Base-by-base conservation (phyloP, 2,797 vertebrate species). In the Danio choprae region DNA sequence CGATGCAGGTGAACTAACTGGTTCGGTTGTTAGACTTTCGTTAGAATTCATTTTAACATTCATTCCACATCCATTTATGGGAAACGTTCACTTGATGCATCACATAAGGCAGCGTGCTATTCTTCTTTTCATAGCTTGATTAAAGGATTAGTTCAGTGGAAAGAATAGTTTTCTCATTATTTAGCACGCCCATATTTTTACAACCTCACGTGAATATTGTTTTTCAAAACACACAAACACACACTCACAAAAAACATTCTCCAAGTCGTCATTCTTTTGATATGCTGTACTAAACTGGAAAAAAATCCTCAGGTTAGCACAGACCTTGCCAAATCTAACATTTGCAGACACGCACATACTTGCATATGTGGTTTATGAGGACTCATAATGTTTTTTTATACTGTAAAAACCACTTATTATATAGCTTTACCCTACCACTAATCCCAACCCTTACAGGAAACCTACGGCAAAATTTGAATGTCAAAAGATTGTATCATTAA, bases 81-180 rank as follows among this genome's bases (percentile, higher is more conserved):
- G 56, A 64, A 40, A 51, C 46, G 0, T 51, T 15, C 6, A 9
- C 4, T 0, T 40, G 7, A 50, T 22, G 18, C 16, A 38, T 69
- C 38, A 64, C 29, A 58, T 48, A 29, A 36, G 4, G 40, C 10
- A 55, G 15, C 36, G 53, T 13, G 13, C 11, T 15, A 9, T 62
- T 74, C 46, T 59, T 46, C 56, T 74, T 1, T 38, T 58, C 36
- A 38, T n/a, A 16, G 41, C 69, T 56, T 43, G 22, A 58, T 62
- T 46, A 62, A 62, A 48, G 10, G 20, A 62, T 74, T 73, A 29
- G 13, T 12, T 73, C 7, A 29, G 9, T 36, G 51, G 44, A 72
- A 58, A 58, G 1, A 43, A 20, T 29, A 20, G 40, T 64, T 64
- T 15, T 67, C 18, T 48, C 6, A 9, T 64, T 9, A 7, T 40